Evolutionary conservation across 2,113 vertebrate genomes (phyloP), one percentile per base, ranked within the genome.

Genomic region (Arothron firmamentum): DNA sequence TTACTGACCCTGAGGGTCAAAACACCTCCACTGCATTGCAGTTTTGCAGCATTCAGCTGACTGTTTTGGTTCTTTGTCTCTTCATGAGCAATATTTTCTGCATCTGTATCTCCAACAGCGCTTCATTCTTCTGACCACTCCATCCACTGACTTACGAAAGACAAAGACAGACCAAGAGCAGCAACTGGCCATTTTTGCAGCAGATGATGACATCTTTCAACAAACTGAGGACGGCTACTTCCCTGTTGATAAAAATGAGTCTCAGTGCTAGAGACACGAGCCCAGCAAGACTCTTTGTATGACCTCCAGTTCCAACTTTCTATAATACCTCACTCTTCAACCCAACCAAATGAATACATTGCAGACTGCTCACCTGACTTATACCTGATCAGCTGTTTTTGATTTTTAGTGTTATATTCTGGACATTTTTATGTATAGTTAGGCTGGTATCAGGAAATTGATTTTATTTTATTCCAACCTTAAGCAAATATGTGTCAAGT

Each of bases 161-260:
- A 83, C 82, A 3, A 87, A 82, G 66, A 75, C 62, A 42, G 81
- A 90, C 1, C 88, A 89, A 65, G 82, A 87, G 75, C 85, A 67
- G 70, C 79, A 87, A 57, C 78, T 84, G 64, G 77, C 77, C 59
- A 55, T 88, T 56, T 85, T 84, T 1, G 59, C 80, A 13, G 81
- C 80, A 3, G 87, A 88, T 1, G 68, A 73, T 0, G 83, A 87
- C 41, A 70, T 57, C 48, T 62, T 82, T 46, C 73, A 73, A 10
- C 88, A 84, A 77, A 88, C 43, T 11, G 89, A 82, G 66, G 87
- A 87, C 0, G 85, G 86, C 17, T 90, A 90, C 72, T 69, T 87
- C 47, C 82, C 85, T 1, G 87, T 90, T 1, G 76, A 75, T 6
- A 87, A 90, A 59, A 90, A 88, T 67, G 90, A 91, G 78, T 89